These are phyloP conservation scores for Gryllus bimaculatus DNA, from an alignment of 1,140 invertebrate species.

Conservation along the genomic window DNA sequence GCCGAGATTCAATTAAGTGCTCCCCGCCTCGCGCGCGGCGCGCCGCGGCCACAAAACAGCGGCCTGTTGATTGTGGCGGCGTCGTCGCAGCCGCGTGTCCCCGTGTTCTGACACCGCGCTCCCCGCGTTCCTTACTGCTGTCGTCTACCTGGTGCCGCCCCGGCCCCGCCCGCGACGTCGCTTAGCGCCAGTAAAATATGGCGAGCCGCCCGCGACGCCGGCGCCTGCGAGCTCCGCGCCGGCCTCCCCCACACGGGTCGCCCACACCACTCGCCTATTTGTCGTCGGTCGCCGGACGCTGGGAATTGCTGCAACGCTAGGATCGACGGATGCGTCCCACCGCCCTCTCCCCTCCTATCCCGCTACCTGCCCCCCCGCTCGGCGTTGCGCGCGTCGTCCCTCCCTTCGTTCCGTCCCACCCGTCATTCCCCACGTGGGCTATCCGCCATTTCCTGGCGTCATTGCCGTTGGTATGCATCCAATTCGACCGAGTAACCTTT, in stretches of 20 bases:
- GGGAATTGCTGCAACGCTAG: background rate
- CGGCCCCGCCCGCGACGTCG: too few species aligned
- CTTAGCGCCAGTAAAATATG: background rate
- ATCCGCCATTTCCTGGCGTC: too few species aligned
- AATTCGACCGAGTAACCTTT: too few species aligned
- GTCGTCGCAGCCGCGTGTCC: background rate
- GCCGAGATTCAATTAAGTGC: slow-evolving; percentile 1
- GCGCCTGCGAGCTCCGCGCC: background rate
- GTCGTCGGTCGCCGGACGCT: background rate
- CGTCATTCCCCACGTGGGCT: too few species aligned
- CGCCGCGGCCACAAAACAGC: background rate
- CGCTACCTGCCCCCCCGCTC: too few species aligned
- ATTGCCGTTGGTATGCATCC: too few species aligned
- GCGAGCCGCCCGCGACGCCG: background rate
- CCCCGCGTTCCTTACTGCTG: too few species aligned
- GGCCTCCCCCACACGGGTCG: too few species aligned
- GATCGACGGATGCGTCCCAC: background rate
- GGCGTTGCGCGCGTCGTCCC: too few species aligned
- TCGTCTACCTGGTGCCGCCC: background rate
- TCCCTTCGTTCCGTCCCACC: too few species aligned
- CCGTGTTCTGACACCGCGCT: background rate
- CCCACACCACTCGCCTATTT: background rate
- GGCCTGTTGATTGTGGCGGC: background rate
- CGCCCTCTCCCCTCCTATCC: too few species aligned
- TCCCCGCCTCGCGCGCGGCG: background rate